Base-by-base conservation (phyloP, 2,113 vertebrate genomes). In the Asarcornis scutulata region DNA sequence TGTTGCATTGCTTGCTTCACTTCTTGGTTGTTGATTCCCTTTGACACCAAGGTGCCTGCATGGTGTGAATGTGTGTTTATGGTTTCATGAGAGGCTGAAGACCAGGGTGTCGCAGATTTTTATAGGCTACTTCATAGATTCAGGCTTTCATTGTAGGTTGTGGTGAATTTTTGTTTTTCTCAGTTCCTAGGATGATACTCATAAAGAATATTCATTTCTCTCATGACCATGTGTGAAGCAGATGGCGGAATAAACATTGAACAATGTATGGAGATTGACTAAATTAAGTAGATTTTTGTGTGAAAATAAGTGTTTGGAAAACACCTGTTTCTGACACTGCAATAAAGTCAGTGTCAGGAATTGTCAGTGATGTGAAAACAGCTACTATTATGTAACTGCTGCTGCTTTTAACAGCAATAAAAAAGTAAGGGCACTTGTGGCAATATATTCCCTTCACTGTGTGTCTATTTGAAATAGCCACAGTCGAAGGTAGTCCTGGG, bases 201-300 rank as follows among this genome's bases (percentile, higher is more conserved):
- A 0, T 50, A 52, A 64, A n/a, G 22, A 38, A 50, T 50, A 50
- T 50, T 50, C 38, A 21, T 89, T 82, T 85, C 67, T 68, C 44
- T 87, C 20, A 9, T 18, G 62, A 15, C 81, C 74, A 53, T 92
- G 50, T 89, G 91, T 69, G 74, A 59, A 92, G 17, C 91, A 93
- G 86, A 92, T 92, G 89, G 91, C 68, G 42, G 62, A 87, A 75
- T 91, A 91, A 93, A 89, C 42, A 46, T 21, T 2, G 2, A 86
- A 32, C 46, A 63, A 27, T 88, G 93, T 64, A 53, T 12, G 84
- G 48, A 87, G 26, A 82, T 27, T 83, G 69, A 72, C n/a, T 62
- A 53, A 58, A 68, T 68, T 11, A 29, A 76, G 60, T 44, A 25
- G 44, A 79, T 66, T 93, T 92, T 82, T 90, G 48, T 87, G 55